phyloP scores from a whole-genome alignment of 2,888 invertebrate species.

The Chrysina gloriosa region DNA sequence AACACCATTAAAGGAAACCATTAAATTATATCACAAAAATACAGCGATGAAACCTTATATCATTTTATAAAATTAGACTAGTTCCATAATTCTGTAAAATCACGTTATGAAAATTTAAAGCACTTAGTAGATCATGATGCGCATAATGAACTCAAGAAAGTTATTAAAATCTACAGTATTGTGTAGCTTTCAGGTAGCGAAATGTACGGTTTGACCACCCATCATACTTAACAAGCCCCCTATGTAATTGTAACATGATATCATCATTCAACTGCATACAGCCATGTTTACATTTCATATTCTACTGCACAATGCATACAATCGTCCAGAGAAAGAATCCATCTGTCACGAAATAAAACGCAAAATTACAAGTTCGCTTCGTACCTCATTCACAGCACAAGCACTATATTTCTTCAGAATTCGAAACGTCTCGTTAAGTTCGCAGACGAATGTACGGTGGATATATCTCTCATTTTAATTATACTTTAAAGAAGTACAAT shows the following conservation, averaged over 20 bases:
- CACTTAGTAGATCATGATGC: too few species aligned
- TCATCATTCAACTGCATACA: conserved; percentile 60
- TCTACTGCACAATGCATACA: conserved; percentile 62
- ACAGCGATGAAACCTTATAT: too few species aligned
- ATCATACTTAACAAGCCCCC: conserved; percentile 48
- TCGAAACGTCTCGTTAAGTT: conserved; percentile 11
- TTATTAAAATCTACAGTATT: conserved; percentile 16
- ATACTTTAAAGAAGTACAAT: conserved; percentile 28
- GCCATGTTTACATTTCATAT: conserved; percentile 65
- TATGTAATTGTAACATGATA: conserved; percentile 62
- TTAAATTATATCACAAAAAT: too few species aligned
- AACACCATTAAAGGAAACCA: too few species aligned
- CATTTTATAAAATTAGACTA: too few species aligned
- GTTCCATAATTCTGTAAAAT: too few species aligned
- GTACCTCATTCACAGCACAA: conserved; percentile 3
- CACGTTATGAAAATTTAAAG: too few species aligned
- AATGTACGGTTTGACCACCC: conserved; percentile 34
- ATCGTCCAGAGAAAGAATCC: conserved; percentile 54
- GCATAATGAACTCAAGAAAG: too few species aligned
- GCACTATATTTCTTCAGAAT: conserved; percentile 12
- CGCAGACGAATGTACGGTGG: conserved; percentile 26
- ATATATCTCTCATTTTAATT: conserved; percentile 29
- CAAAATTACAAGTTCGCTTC: conserved; percentile 21
- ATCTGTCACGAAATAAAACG: conserved; percentile 32
- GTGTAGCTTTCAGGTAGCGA: conserved; percentile 27